Base-by-base conservation (phyloP, 2,797 vertebrate species). In the Gallirallus australis region DNA sequence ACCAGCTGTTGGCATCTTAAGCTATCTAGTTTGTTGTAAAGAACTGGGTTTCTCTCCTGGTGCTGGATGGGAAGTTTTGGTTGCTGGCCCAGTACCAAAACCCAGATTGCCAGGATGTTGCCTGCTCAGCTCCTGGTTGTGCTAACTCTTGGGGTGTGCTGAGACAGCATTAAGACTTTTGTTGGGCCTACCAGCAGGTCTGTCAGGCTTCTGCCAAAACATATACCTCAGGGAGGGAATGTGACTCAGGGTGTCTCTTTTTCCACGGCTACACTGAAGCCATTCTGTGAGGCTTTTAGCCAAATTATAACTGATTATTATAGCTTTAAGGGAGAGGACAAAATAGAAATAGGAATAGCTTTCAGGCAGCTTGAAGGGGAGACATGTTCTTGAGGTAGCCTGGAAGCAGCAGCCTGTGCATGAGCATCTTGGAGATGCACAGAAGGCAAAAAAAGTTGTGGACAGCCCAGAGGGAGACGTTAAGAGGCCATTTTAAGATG, bases 201-300 rank as follows among this genome's bases (percentile, higher is more conserved):
- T 6, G 37, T n/a, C 3, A 1, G 61, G 59, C 42, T 31, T 19
- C 15, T 3, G 40, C 17, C 33, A 31, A 64, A 52, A 27, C 33
- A 4, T 3, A 9, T 0, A 0, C 33, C 14, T 83, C 1, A 0
- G 42, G 8, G 30, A 23, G 6, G 10, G 14, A 4, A 33, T 17
- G 17, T 64, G 31, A 19, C 53, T 37, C 27, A 4, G 24, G n/a
- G 17, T 0, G 0, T 11, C 31, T 8, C 7, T 5, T 79, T 45
- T 45, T 30, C 59, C 31, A 71, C 25, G n/a, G 39, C 53, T 60
- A 21, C 33, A 4, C 30, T 39, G 42, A 37, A 82, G n/a, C 30
- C 5, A 7, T 76, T 54, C 12, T 30, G 66, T 12, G 33, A 79
- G 42, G 30, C 40, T 86, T 81, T 53, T 40, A 61, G 28, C 30